Percentiles rank a stretch among this genome's conserved stretches.
Conservation (phyloP, 2,888 invertebrate species). For the Antitype chi region DNA sequence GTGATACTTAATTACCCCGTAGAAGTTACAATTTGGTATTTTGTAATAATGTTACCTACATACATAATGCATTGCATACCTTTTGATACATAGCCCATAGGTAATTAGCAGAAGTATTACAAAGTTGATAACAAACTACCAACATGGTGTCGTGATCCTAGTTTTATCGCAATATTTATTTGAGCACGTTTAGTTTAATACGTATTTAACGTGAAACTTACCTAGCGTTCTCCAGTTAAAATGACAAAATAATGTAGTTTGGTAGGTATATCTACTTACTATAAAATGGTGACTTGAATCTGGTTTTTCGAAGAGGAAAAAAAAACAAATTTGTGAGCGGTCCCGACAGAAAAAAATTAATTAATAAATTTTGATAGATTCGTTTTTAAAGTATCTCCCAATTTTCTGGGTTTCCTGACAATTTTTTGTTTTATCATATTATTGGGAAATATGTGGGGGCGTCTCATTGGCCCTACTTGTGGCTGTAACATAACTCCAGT, state of each 20-base stretch:
- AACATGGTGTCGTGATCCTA: neutral
- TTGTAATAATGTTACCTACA: neutral
- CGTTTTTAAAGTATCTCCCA: neutral
- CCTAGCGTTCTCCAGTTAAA: conserved; percentile 28
- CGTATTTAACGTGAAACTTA: conserved; percentile 1
- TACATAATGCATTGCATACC: neutral
- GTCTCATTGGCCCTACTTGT: conserved; percentile 19
- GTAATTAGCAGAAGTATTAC: conserved; percentile 28
- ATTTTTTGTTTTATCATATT: neutral
- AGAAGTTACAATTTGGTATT: neutral
- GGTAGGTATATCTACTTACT: neutral
- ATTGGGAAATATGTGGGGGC: neutral
- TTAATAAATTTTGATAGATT: neutral
- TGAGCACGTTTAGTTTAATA: conserved; percentile 44
- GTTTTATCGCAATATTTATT: conserved; percentile 28
- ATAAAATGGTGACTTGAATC: neutral
- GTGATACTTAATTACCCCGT: neutral
- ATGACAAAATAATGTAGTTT: conserved; percentile 26
- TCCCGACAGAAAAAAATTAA: neutral
- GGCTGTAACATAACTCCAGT: conserved; percentile 55
- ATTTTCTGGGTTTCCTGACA: conserved; percentile 1
- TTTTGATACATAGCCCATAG: neutral
- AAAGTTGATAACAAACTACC: conserved; percentile 14
- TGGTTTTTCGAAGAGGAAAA: neutral
- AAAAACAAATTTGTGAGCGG: neutral